Conservation (phyloP, 2,113 vertebrate genomes). For the Calypte anna region DNA sequence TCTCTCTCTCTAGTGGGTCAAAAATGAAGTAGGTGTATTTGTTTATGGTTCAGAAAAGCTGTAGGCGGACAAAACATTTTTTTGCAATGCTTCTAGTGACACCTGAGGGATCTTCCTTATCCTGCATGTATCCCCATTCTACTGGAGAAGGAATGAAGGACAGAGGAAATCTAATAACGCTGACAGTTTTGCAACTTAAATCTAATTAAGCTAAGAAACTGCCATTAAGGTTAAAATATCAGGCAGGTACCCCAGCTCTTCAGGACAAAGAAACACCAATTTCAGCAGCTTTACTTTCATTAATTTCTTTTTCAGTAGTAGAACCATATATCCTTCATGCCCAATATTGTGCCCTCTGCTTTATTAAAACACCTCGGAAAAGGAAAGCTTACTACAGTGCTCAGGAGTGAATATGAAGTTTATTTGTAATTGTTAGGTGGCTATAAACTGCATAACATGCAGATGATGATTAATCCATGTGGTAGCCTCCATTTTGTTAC, state of each 20-base stretch:
- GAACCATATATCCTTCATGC: background rate
- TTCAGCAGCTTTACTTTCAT: background rate
- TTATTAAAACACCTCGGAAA: background rate
- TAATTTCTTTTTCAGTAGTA: background rate
- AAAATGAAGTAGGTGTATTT: background rate
- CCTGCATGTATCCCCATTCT: background rate
- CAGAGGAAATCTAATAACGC: background rate
- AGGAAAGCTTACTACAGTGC: background rate
- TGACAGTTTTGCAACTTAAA: background rate
- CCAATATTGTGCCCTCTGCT: background rate
- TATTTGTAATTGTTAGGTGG: background rate
- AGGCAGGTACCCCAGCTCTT: background rate
- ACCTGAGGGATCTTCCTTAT: background rate
- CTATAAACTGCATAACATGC: background rate
- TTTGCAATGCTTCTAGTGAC: background rate
- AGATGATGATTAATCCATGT: background rate
- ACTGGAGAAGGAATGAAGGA: background rate
- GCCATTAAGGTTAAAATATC: background rate
- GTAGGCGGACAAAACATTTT: background rate
- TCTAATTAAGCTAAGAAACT: background rate
- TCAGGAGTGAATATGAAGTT: background rate
- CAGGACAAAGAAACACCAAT: background rate
- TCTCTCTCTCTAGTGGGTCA: background rate
- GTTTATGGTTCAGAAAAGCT: background rate
- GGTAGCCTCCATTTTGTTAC: background rate